Conservation (phyloP, 2,113 vertebrate species). For the Thinocorus orbignyianus region DNA sequence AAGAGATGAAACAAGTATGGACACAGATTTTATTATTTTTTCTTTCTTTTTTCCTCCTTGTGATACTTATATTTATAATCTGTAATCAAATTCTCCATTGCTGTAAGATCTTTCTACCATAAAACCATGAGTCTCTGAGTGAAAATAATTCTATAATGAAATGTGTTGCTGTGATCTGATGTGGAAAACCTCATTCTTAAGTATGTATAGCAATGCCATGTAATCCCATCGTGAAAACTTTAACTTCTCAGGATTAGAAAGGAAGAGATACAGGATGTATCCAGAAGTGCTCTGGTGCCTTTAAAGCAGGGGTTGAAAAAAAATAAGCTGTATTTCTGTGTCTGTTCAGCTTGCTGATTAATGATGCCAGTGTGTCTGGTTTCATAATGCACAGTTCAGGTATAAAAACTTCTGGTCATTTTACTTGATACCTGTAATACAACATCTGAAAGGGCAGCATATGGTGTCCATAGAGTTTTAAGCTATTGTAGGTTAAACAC, state of each 20-base stretch:
- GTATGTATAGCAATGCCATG: neutral
- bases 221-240: neutral
- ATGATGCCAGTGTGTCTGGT: neutral
- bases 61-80: neutral
- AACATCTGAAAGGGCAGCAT: neutral
- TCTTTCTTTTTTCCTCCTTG: neutral
- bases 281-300: neutral
- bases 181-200: neutral
- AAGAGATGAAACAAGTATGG: slow-evolving; percentile 48
- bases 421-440: neutral
- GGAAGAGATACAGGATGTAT: neutral
- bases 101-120: neutral
- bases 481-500: neutral
- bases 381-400: neutral
- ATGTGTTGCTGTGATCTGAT: neutral
- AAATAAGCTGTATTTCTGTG: neutral
- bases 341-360: neutral
- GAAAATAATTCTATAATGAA: neutral
- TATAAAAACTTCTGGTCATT: neutral
- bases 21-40: neutral
- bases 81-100: neutral
- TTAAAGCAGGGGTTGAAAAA: neutral
- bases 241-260: neutral
- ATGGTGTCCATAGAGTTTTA: neutral
- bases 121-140: neutral